These are phyloP conservation scores for Passer domesticus DNA, from an alignment of 2,113 vertebrate species.

Conservation along the genomic window DNA sequence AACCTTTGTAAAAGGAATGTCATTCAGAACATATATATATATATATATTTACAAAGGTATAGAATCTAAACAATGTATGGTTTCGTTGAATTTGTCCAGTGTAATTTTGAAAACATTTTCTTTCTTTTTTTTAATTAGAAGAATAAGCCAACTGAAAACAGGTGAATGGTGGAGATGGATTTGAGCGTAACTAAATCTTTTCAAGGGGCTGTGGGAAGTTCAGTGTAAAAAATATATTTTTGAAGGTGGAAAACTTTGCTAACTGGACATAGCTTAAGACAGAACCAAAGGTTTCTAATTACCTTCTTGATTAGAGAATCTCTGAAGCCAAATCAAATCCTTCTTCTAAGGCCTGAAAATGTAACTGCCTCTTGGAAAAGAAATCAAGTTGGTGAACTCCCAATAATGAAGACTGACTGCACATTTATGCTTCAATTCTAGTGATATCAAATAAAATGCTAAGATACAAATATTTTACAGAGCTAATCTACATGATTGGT, in stretches of 20 bases:
- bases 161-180: not conserved
- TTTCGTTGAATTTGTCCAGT: not conserved
- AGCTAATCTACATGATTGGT: not conserved
- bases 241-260: not conserved
- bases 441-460: not conserved
- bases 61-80: not conserved
- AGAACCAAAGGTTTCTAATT: not conserved
- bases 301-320: not conserved
- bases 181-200: not conserved
- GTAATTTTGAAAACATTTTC: not conserved
- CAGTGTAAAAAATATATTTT: not conserved
- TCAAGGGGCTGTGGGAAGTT: fast-evolving
- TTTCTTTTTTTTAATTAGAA: not conserved
- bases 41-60: not conserved
- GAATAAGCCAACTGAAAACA: not conserved
- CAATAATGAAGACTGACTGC: not conserved
- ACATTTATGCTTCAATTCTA: not conserved
- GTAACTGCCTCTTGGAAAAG: not conserved
- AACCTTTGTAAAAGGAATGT: not conserved
- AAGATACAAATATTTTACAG: not conserved
- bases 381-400: not conserved
- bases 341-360: not conserved
- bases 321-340: not conserved
- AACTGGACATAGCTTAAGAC: not conserved
- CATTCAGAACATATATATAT: not conserved